A percentile compares a stretch with the other conserved stretches of the same genome.
Evolutionary conservation across 2,888 invertebrate species (phyloP).

Genomic region (Meteorus cinctellus): DNA sequence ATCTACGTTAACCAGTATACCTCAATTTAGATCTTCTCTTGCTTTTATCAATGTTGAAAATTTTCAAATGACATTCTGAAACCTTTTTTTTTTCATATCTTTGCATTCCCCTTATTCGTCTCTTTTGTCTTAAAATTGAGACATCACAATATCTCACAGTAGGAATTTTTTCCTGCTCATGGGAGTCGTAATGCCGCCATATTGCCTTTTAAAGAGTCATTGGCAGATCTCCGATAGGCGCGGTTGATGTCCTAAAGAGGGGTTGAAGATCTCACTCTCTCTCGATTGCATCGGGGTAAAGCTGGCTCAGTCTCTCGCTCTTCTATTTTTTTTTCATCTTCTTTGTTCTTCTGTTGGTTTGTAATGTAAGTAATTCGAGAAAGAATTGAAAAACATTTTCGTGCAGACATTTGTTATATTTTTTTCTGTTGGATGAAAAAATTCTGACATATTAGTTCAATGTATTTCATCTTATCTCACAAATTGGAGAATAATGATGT

Average conservation of each 20-base stretch:
- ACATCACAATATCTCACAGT: conserved; percentile 2
- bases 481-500: no score
- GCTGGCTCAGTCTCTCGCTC: not conserved
- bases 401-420: conserved; percentile 1
- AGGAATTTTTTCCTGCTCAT: conserved; percentile 22
- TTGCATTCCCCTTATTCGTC: not conserved
- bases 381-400: conserved; percentile 33
- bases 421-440: conserved; percentile 2
- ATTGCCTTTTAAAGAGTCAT: conserved; percentile 33
- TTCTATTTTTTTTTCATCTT: not conserved
- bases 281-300: conserved; percentile 20
- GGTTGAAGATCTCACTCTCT: not conserved
- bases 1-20: not conserved
- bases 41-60: not conserved
- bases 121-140: not conserved
- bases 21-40: not conserved
- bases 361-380: conserved; percentile 25
- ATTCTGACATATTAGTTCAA: conserved; percentile 11
- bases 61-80: not conserved
- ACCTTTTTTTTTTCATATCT: not conserved
- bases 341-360: not conserved
- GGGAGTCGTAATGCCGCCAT: conserved; percentile 21
- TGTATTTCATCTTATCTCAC: not conserved
- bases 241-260: conserved; percentile 26
- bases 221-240: conserved; percentile 23